phyloP scores from a whole-genome alignment of 2,888 invertebrate species.

The Trissolcus japonicus region DNA sequence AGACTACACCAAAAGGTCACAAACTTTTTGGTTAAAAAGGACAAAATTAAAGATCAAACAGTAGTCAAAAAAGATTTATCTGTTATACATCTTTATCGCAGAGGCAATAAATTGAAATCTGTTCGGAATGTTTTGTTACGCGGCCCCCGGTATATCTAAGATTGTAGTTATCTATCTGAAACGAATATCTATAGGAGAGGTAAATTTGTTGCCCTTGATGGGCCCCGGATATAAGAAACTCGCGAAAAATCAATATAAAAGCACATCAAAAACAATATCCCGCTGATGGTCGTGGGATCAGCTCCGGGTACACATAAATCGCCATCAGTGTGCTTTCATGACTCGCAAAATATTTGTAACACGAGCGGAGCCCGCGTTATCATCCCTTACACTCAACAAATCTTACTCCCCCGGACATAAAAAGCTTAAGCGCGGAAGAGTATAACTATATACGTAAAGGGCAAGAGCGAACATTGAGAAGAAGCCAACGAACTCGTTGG shows the following conservation, averaged over 20 bases:
- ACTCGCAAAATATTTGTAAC: conserved; percentile 39
- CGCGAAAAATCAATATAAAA: conserved; percentile 34
- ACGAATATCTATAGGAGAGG: not conserved
- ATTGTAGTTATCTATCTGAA: too few species aligned
- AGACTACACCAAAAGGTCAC: too few species aligned
- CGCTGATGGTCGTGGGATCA: conserved; percentile 11
- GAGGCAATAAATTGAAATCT: too few species aligned
- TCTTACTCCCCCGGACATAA: conserved; percentile 35
- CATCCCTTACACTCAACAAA: conserved; percentile 35
- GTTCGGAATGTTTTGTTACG: too few species aligned
- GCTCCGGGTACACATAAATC: conserved; percentile 22
- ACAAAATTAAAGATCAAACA: too few species aligned
- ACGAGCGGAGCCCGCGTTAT: conserved; percentile 3
- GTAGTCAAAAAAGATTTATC: too few species aligned
- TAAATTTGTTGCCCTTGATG: not conserved
- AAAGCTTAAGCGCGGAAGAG: conserved; percentile 36
- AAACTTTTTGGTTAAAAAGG: too few species aligned
- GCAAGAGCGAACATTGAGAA: conserved; percentile 9
- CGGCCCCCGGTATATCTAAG: too few species aligned
- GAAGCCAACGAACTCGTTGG: conserved; percentile 20
- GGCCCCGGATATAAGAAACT: not conserved
- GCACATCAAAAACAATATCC: conserved; percentile 34
- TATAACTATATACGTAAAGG: conserved; percentile 14
- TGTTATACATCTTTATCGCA: too few species aligned
- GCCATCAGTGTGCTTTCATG: conserved; percentile 30